Conservation (phyloP, 2,113 vertebrate genomes). For the Hippocampus barbouri region DNA sequence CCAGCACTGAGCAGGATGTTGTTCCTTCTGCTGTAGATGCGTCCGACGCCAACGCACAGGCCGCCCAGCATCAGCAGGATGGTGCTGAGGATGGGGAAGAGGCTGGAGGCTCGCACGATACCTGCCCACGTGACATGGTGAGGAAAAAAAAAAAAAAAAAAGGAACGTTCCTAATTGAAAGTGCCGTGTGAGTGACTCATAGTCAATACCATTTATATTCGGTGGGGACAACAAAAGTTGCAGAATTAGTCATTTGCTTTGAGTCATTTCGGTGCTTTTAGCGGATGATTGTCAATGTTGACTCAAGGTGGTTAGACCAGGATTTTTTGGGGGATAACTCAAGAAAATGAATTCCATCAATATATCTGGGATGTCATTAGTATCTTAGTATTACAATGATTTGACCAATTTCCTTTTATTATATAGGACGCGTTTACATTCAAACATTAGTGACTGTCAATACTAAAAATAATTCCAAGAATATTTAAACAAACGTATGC, state of each 20-base stretch:
- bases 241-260: neutral
- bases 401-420: neutral
- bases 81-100: conserved; percentile 95
- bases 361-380: neutral
- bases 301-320: neutral
- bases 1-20: conserved; percentile 94
- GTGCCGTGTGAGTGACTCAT: neutral
- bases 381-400: too few species aligned
- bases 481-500: too few species aligned
- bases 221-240: neutral
- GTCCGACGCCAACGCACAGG: conserved; percentile 87
- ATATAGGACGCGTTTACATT: neutral
- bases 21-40: conserved; percentile 89
- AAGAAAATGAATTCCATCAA: too few species aligned
- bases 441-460: neutral
- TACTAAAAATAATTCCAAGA: too few species aligned
- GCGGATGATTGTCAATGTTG: neutral
- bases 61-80: conserved; percentile 87
- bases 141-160: neutral
- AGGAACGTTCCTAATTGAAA: neutral
- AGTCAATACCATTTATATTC: neutral
- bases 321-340: too few species aligned
- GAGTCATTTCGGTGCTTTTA: neutral
- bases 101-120: conserved; percentile 91
- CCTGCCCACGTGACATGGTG: conserved; percentile 66